These are phyloP conservation scores for Unio pictorum DNA, from an alignment of 2,888 invertebrate genomes.

Conservation along the genomic window DNA sequence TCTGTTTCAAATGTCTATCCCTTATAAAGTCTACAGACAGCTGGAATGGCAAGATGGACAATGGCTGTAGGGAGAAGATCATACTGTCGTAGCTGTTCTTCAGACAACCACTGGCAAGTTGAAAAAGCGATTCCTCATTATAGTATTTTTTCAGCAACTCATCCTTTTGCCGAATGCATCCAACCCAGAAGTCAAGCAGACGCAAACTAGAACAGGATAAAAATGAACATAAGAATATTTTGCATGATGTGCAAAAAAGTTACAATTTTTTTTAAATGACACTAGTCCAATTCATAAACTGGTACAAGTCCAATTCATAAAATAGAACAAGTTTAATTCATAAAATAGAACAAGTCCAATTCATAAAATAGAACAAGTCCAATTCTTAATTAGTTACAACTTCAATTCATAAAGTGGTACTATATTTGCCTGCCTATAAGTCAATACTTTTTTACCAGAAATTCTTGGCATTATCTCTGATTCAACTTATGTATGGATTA, in stretches of 20 bases:
- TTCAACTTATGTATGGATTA: no score
- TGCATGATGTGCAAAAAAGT: background rate
- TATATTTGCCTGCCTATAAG: no score
- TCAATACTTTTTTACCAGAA: no score
- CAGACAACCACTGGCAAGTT: conserved; percentile 77
- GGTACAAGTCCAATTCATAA: no score
- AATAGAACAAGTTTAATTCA: no score
- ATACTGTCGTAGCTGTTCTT: conserved; percentile 81
- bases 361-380: no score
- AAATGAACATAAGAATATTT: background rate
- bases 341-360: no score
- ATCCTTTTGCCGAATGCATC: conserved; percentile 87
- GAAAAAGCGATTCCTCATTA: conserved; percentile 81
- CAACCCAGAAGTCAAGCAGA: conserved; percentile 92
- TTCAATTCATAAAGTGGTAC: no score
- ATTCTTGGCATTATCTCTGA: no score
- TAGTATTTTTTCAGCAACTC: conserved; percentile 87
- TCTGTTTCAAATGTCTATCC: conserved; percentile 21
- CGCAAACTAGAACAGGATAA: conserved; percentile 77
- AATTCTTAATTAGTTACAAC: no score
- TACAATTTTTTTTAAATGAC: no score
- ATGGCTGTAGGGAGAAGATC: conserved; percentile 83
- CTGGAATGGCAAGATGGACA: conserved; percentile 85
- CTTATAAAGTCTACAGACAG: conserved; percentile 75
- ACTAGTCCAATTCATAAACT: no score